Evolutionary conservation across 2,797 vertebrate genomes (phyloP), one percentile per base, ranked within the genome.

Genomic region (Aratinga solstitialis): DNA sequence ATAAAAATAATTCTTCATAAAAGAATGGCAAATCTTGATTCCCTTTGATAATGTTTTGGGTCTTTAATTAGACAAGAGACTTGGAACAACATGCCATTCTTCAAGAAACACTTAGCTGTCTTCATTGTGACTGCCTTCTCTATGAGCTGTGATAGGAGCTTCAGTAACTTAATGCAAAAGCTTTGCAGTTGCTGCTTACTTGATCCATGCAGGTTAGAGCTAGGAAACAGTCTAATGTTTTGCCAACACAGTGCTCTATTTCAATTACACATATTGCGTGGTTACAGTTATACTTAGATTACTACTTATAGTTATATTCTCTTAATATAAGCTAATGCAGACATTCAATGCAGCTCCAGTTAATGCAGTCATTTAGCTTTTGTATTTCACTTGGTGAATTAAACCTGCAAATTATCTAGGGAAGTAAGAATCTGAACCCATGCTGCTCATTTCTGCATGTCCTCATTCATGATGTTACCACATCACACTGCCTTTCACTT

Each of bases 161-260:
- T 84, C 72, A 45, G 38, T 30, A 78, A 84, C 58, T 69, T 85
- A 87, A 72, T 58, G 73, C 30, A 69, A 76, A 89, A 97, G 36
- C 45, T 86, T 91, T 78, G 67, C 84, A 89, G 56, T 65, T 74
- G 56, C 66, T 73, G 40, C 93, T 90, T 76, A 40, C n/a, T 93
- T 87, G 72, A 94, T 95, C 86, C 61, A 10, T 65, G 80, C 62
- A 95, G 74, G 56, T 78, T 32, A 59, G 61, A 85, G 77, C 36
- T 47, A 17, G 67, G 79, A 94, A 93, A 61, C 47, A 94, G 91
- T 29, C 47, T 27, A n/a, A 85, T 93, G 89, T 96, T 97, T 96
- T 95, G 95, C 75, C 93, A 91, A 95, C 87, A 90, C 30, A 8
- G 73, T 20, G 36, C 67, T 84, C 89, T 94, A 56, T 94, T 95